Percentiles rank a stretch among this genome's conserved stretches.
phyloP scores from a whole-genome alignment of 2,113 vertebrate genomes.

The Mola mola region DNA sequence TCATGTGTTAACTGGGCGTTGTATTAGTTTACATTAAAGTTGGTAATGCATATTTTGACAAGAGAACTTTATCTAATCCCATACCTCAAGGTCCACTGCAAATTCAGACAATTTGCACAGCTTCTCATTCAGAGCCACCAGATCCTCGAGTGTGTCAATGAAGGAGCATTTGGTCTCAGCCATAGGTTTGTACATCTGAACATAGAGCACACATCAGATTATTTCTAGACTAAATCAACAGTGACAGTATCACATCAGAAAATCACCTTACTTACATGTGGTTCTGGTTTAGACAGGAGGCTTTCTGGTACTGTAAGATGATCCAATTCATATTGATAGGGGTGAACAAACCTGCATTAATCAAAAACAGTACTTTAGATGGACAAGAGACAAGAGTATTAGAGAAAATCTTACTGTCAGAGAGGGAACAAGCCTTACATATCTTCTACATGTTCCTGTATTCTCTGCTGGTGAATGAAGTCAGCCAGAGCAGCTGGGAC shows the following conservation, averaged over 20 bases:
- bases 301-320: constrained; percentile 84
- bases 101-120: constrained; percentile 88
- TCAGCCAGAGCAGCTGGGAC: constrained; percentile 93
- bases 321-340: constrained; percentile 93
- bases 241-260: background rate
- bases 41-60: background rate
- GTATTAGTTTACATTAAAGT: background rate
- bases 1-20: background rate
- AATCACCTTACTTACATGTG: constrained; percentile 80
- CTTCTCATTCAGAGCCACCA: constrained; percentile 92
- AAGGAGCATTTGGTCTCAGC: constrained; percentile 86
- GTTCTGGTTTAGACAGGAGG: constrained; percentile 84
- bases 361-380: background rate
- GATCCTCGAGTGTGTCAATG: constrained; percentile 85
- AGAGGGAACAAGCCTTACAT: constrained; percentile 82
- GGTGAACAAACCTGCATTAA: constrained; percentile 89
- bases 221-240: background rate
- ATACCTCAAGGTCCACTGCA: constrained; percentile 95
- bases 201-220: constrained; percentile 5
- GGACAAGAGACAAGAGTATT: background rate
- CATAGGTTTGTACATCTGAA: constrained; percentile 86
- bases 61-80: background rate
- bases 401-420: background rate
- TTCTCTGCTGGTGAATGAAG: constrained; percentile 95
- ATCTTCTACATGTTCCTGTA: constrained; percentile 89